A percentile compares a stretch with the other conserved stretches of the same genome.
Evolutionary conservation across 2,113 vertebrate species (phyloP).

Genomic region (Noctilio leporinus): DNA sequence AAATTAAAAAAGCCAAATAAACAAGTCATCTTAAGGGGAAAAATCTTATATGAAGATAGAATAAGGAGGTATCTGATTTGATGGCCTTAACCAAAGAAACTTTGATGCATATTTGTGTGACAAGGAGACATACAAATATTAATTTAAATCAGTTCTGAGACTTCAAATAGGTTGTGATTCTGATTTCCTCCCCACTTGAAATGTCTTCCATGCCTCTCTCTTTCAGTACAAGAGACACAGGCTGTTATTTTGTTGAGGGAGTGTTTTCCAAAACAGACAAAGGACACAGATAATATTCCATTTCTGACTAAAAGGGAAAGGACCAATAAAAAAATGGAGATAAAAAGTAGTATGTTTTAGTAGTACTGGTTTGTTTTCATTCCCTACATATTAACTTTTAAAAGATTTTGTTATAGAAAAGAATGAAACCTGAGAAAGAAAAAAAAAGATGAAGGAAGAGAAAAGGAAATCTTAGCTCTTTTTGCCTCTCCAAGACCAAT

Average conservation of each 20-base stretch:
- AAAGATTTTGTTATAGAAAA: background rate
- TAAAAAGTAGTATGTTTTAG: background rate
- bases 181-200: background rate
- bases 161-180: no score
- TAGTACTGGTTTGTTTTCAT: background rate
- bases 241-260: background rate
- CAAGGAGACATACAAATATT: background rate
- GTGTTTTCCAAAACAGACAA: background rate
- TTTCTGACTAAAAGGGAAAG: background rate
- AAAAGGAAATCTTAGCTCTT: background rate
- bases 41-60: background rate
- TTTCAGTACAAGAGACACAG: background rate
- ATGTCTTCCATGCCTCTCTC: fast-evolving
- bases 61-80: background rate
- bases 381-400: no score
- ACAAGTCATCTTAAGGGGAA: background rate
- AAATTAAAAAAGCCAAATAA: background rate
- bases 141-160: background rate
- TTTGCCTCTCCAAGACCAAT: background rate
- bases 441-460: background rate
- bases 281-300: background rate
- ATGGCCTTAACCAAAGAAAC: background rate
- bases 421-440: background rate
- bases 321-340: background rate
- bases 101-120: fast-evolving